Evolutionary conservation across 2,113 vertebrate species (phyloP), one percentile per base, ranked within the genome.

Genomic region (Ardeotis arabs): DNA sequence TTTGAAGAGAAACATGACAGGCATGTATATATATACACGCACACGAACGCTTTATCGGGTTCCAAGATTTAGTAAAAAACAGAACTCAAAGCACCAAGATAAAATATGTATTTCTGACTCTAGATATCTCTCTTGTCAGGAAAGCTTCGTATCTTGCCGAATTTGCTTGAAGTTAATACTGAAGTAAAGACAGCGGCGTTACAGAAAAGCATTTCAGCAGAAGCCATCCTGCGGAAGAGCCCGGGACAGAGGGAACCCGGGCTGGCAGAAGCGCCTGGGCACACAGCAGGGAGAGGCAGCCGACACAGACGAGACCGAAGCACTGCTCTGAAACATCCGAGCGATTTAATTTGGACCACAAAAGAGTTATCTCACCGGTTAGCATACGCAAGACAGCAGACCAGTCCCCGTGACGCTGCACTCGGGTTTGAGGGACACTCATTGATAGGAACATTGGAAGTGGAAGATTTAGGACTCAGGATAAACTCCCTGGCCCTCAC

Each of bases 191-290:
- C 13, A 25, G 14, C 1, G 4, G 45, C 1, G 0, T 39, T 28
- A 74, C 27, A 66, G 27, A 56, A 64, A 10, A 87, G 23, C 19
- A 11, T 56, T 87, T 75, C 6, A 56, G 21, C 24, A 76, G 44
- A 52, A 79, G 50, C 53, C 28, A 14, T 8, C 35, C 87, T 12
- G 12, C 1, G 1, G 41, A 41, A 90, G 28, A 84, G 55, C 55
- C n/a, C 1, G 1, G 64, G 66, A 67, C 41, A 60, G 68, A 76
- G 63, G 35, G 58, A 8, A 74, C n/a, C 28, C 0, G 0, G 39
- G 39, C 10, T 53, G 64, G 72, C 56, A 81, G 50, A 9, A 50
- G 39, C 2, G 2, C 44, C 31, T 5, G 45, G 68, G 45, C 8
- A 25, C 55, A 39, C 14, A 56, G 59, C 7, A 6, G 33, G 14